Evolutionary conservation across 2,888 invertebrate species (phyloP).

Genomic region (Rhorus exstirpatorius): DNA sequence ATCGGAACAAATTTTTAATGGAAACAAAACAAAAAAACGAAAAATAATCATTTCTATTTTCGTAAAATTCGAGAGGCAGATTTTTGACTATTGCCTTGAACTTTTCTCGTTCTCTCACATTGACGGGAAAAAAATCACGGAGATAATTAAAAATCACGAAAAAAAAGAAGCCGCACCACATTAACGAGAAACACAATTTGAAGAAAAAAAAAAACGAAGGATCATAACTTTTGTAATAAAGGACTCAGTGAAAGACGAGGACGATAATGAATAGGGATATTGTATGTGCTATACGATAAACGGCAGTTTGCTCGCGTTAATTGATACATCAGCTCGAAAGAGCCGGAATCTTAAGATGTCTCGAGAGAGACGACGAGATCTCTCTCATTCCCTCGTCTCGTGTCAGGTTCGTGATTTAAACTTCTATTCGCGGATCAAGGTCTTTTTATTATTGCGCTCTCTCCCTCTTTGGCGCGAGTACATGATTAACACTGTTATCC

Average conservation of each 20-base stretch:
- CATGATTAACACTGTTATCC: conserved; percentile 62
- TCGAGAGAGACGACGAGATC: conserved; percentile 25
- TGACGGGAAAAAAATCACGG: background rate
- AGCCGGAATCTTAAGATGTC: conserved; percentile 55
- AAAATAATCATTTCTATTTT: conserved; percentile 5
- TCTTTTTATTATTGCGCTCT: conserved; percentile 61
- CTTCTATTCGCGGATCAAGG: conserved; percentile 74
- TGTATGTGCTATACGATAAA: background rate
- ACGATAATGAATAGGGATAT: background rate
- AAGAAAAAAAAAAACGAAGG: background rate
- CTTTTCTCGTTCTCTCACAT: background rate
- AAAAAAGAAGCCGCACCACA: background rate
- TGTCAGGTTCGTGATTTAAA: conserved; percentile 21
- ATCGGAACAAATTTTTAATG: background rate
- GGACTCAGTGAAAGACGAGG: background rate
- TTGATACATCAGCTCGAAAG: conserved; percentile 60
- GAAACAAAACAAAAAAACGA: background rate
- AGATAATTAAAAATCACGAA: conserved; percentile 2
- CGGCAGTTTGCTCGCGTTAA: conserved; percentile 39
- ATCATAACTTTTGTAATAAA: background rate
- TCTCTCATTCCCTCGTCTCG: conserved; percentile 11
- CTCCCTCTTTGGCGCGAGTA: conserved; percentile 34
- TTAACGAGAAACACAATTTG: no score
- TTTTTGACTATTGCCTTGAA: conserved; percentile 7
- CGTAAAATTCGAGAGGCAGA: conserved; percentile 8